phyloP scores from a whole-genome alignment of 2,888 invertebrate genomes.

The Malacosoma neustria region DNA sequence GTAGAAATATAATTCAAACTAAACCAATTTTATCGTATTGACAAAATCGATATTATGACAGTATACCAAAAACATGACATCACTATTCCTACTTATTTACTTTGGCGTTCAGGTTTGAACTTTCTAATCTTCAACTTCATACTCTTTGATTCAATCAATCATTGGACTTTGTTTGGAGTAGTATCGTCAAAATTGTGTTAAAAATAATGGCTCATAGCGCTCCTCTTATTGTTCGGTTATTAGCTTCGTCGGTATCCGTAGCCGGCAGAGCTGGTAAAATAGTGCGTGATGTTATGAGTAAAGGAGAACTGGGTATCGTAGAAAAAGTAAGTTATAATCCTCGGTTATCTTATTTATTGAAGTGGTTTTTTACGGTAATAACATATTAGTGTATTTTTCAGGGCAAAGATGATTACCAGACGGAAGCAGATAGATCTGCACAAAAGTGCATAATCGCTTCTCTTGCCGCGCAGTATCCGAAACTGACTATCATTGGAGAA shows the following conservation, averaged over 20 bases:
- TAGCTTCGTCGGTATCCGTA: conserved; percentile 86
- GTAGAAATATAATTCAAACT: no score
- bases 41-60: no score
- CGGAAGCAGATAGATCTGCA: conserved; percentile 97
- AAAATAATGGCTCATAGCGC: conserved; percentile 74
- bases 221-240: conserved; percentile 80
- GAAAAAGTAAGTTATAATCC: conserved; percentile 80
- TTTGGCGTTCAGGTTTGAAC: no score
- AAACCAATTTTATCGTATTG: no score
- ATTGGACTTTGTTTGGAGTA: no score
- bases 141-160: no score
- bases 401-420: conserved; percentile 96
- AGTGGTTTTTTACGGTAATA: background rate
- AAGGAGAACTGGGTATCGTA: conserved; percentile 92
- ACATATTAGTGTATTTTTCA: conserved; percentile 28
- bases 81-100: no score
- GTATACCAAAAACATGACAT: no score
- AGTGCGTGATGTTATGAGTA: conserved; percentile 91
- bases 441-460: conserved; percentile 95
- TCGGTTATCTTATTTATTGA: no score
- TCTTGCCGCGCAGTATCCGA: conserved; percentile 87
- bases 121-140: background rate
- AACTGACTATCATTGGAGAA: conserved; percentile 90
- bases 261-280: conserved; percentile 91
- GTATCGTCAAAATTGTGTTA: background rate